phyloP scores from a whole-genome alignment of 2,888 invertebrate species.

The Eupithecia insigniata region DNA sequence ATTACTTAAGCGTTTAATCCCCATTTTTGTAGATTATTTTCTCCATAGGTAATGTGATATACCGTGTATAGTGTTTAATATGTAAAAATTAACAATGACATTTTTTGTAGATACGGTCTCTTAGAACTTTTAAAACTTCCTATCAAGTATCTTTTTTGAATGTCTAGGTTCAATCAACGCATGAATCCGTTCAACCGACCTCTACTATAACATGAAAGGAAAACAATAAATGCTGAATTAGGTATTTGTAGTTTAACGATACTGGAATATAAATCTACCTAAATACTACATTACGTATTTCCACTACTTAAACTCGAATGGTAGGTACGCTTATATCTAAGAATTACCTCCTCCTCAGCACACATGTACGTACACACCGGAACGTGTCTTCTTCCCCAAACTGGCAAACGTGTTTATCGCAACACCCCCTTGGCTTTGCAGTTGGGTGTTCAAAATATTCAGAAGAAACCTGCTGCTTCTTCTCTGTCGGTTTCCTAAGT shows the following conservation, averaged over 20 bases:
- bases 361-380: not conserved
- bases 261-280: not conserved
- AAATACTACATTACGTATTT: not conserved
- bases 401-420: not conserved
- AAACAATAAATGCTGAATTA: not conserved
- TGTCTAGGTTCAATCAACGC: too few species aligned
- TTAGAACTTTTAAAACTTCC: not conserved
- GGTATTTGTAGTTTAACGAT: not conserved
- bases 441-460: not conserved
- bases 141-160: too few species aligned
- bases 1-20: not conserved
- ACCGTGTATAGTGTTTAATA: not conserved
- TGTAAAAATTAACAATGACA: not conserved
- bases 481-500: not conserved
- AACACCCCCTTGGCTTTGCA: not conserved
- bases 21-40: slow-evolving; percentile 1
- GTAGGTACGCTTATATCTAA: not conserved
- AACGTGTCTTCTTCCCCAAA: not conserved
- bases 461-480: not conserved
- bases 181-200: not conserved
- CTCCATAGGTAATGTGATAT: not conserved
- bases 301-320: not conserved
- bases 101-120: not conserved
- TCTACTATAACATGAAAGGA: not conserved
- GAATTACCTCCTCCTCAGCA: not conserved